These are phyloP conservation scores for Drosophila mettleri DNA, from an alignment of 2,888 invertebrate species.

Conservation along the genomic window DNA sequence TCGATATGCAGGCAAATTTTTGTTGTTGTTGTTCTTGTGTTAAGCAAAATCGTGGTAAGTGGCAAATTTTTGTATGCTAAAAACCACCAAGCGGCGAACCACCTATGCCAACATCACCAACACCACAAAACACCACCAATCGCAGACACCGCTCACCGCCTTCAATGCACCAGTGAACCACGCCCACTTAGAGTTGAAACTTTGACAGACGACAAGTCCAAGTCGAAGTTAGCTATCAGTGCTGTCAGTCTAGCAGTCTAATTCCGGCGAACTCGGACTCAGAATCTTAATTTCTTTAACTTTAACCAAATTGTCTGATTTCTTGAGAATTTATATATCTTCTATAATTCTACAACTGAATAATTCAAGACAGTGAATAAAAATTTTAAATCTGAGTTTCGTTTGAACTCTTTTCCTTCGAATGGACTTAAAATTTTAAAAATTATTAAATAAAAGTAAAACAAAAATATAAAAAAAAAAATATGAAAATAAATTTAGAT, in stretches of 20 bases:
- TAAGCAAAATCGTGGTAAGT: conserved; percentile 74
- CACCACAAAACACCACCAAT: background rate
- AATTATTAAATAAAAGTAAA: no score
- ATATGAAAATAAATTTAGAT: background rate
- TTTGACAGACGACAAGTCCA: background rate
- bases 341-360: no score
- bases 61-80: conserved; percentile 70
- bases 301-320: no score
- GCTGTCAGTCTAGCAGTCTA: background rate
- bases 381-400: no score
- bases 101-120: conserved; percentile 5
- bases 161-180: conserved; percentile 35
- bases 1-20: conserved; percentile 34
- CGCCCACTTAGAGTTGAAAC: background rate
- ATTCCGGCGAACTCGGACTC: no score
- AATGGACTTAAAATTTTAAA: no score
- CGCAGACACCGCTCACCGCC: conserved; percentile 24
- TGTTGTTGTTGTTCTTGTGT: conserved; percentile 50
- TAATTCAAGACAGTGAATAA: no score
- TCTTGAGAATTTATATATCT: no score
- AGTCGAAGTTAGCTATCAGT: background rate
- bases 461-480: background rate
- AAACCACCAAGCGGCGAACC: conserved; percentile 35
- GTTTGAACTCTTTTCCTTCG: no score
- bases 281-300: no score